Base-by-base conservation (phyloP, 1,140 invertebrate species). In the Campoletis sonorensis region DNA sequence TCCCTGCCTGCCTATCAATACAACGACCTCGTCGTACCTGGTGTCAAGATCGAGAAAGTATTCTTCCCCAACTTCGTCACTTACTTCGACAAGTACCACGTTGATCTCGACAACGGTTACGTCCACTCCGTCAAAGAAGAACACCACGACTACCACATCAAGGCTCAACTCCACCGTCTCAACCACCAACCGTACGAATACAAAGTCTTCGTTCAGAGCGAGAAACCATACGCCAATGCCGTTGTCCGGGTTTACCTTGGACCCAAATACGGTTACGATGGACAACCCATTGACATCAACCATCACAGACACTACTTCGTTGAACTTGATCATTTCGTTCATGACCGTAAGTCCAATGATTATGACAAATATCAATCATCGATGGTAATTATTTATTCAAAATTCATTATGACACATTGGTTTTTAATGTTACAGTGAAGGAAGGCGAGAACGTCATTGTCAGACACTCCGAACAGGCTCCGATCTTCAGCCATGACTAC, bases 171-270 rank as follows among this genome's bases (percentile, higher is more conserved):
- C 3, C 89, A 91, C 80, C 89, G 90, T 70, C 89, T 96, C 64
- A 95, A 95, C 89, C 95, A 96, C 90, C 93, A 95, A 81, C 92
- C 93, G 5, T 96, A 94, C 91, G 92, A 92, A 81, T 92, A 95
- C 80, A 90, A 92, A 16, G 92, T 94, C 86, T 87, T 87, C 45
- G 92, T 94, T 3, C 86, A 91, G 1, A 90, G 90, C 61, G 90
- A 94, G 58, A 92, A 93, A 71, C 86, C 85, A 40, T 75, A 89
- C 7, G 84, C 78, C 4, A 87, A 89, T 26, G 92, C 88, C 11
- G 91, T 92, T 37, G 90, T 94, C 11, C 92, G 94, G 27, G 89
- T 94, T 16, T 95, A 92, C 90, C 83, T 94, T 80, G 94, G 93
- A 86, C 94, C 94, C 3, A 94, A 93, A 89, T 93, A 91, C 84